These are phyloP conservation scores for Dipodomys spectabilis DNA, from an alignment of 2,113 vertebrate species.

Conservation along the genomic window DNA sequence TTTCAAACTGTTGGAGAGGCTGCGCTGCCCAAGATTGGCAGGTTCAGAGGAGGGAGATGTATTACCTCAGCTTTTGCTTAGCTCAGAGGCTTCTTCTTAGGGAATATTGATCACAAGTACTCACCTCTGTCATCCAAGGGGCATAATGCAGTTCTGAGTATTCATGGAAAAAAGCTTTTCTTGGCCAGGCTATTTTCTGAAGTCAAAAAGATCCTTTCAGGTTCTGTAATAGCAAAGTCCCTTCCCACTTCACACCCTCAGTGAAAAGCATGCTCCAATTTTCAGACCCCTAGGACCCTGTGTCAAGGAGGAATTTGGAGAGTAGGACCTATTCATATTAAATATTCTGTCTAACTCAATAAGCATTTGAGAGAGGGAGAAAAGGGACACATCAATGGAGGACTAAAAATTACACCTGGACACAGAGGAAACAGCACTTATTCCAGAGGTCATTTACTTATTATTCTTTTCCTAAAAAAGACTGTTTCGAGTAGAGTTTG, in stretches of 20 bases:
- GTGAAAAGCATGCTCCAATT: constrained; percentile 64
- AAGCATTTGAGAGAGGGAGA: neutral
- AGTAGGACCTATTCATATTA: constrained; percentile 42
- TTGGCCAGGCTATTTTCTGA: constrained; percentile 60
- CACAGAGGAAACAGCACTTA: neutral
- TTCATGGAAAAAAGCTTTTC: constrained; percentile 58
- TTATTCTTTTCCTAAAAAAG: constrained; percentile 8
- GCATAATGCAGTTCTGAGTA: constrained; percentile 24
- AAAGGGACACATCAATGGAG: neutral
- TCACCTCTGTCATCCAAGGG: constrained; percentile 53
- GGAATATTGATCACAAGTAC: constrained; percentile 48
- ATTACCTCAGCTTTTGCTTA: neutral
- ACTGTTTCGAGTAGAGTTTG: constrained; percentile 30
- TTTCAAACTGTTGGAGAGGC: neutral
- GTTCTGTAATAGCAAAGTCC: constrained; percentile 53
- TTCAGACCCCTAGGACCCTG: constrained; percentile 28
- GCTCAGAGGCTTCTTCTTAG: constrained; percentile 45
- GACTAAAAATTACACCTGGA: constrained; percentile 13
- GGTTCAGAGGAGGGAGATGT: neutral
- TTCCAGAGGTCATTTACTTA: neutral
- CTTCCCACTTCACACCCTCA: constrained; percentile 58
- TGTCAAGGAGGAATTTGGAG: neutral
- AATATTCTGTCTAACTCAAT: neutral
- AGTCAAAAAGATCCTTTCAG: constrained; percentile 65
- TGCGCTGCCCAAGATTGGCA: neutral